Conservation (phyloP, 2,888 invertebrate genomes). For the Pristionchus fissidentatus region DNA sequence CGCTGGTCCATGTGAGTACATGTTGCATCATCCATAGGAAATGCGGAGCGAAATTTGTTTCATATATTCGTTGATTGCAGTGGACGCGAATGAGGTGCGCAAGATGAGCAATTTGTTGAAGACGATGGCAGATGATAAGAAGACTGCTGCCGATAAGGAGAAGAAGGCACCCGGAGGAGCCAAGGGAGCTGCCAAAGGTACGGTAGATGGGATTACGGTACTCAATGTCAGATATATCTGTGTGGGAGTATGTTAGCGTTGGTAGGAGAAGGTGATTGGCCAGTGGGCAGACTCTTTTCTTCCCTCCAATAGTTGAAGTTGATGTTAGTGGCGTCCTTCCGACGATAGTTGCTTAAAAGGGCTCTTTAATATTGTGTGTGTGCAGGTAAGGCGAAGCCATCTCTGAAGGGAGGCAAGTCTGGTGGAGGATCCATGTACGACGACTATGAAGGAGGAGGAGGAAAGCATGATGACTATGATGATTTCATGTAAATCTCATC, state of each 20-base stretch:
- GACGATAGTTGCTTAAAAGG: no score
- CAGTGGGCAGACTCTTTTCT: constrained; percentile 1
- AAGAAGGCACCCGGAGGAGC: constrained; percentile 50
- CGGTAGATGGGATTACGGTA: no score
- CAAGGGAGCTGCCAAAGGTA: constrained; percentile 48
- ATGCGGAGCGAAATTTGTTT: not conserved
- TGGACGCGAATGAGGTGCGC: constrained; percentile 60
- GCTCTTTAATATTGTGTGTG: not conserved
- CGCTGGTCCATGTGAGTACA: constrained; percentile 59
- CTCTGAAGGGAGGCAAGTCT: constrained; percentile 31
- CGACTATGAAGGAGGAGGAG: constrained; percentile 44
- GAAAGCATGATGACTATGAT: constrained; percentile 43
- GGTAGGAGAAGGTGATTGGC: not conserved
- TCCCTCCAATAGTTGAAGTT: not conserved
- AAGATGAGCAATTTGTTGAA: constrained; percentile 67
- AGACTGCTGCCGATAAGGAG: constrained; percentile 56
- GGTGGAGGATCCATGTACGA: constrained; percentile 43
- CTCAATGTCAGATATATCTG: not conserved
- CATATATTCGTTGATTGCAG: constrained; percentile 49
- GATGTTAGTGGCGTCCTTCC: not conserved
- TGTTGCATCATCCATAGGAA: not conserved
- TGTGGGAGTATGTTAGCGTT: not conserved
- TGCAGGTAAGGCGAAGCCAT: constrained; percentile 39
- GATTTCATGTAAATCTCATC: constrained; percentile 36
- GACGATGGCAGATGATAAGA: constrained; percentile 62